phyloP scores from a whole-genome alignment of 2,113 vertebrate species.

The Syngnathoides biaculeatus region DNA sequence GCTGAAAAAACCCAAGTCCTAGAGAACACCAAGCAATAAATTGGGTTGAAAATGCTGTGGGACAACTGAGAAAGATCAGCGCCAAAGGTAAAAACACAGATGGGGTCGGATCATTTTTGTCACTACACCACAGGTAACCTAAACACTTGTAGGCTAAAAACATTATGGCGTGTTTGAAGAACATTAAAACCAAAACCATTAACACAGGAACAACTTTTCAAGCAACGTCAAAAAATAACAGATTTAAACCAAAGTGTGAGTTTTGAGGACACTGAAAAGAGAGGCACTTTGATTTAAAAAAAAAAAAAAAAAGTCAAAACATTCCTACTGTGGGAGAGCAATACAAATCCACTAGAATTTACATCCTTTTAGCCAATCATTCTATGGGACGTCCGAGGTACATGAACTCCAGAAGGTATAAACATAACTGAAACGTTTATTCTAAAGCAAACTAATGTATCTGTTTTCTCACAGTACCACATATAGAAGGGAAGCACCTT shows the following conservation, averaged over 20 bases:
- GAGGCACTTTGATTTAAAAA: not conserved
- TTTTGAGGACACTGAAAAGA: not conserved
- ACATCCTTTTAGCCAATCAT: not conserved
- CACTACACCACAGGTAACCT: not conserved
- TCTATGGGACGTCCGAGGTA: not conserved
- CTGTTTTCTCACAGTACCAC: not conserved
- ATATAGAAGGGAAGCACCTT: not conserved
- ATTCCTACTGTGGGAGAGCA: not conserved
- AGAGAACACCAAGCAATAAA: not conserved
- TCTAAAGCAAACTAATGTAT: not conserved
- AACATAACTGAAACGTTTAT: not conserved
- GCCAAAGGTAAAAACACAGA: not conserved
- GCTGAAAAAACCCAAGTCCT: not conserved
- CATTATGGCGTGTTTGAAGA: not conserved
- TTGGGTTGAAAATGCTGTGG: constrained; percentile 15
- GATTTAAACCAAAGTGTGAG: not conserved
- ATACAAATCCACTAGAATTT: not conserved
- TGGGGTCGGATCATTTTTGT: not conserved
- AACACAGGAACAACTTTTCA: not conserved
- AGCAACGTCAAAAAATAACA: not conserved
- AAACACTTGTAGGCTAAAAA: not conserved
- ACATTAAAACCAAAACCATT: not conserved
- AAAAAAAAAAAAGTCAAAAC: not conserved
- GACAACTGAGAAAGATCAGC: constrained; percentile 38
- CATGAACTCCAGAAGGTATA: not conserved